Conservation (phyloP, 2,888 invertebrate genomes). For the Tenodera sinensis region DNA sequence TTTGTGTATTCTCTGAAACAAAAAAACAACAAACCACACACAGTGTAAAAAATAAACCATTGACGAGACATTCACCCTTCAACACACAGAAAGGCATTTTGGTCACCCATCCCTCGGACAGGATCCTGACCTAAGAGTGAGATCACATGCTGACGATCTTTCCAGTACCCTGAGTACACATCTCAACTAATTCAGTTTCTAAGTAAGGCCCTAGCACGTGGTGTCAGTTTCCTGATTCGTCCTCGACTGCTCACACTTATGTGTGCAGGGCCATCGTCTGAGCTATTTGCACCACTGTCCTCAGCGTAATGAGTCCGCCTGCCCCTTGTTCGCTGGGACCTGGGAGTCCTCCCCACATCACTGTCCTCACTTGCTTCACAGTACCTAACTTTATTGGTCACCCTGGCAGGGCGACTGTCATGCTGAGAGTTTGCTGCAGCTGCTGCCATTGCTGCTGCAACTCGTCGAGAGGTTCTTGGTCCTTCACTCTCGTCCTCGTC, state of each 20-base stretch:
- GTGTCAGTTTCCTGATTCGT: constrained; percentile 76
- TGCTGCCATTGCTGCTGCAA: neutral
- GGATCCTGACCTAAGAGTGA: neutral
- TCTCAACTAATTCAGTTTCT: neutral
- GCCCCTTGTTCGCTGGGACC: constrained; percentile 29
- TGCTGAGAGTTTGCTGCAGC: neutral
- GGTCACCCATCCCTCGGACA: neutral
- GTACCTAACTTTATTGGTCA: constrained; percentile 18
- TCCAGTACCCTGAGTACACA: neutral
- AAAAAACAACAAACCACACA: neutral
- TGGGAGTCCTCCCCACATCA: constrained; percentile 38
- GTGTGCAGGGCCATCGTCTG: constrained; percentile 27
- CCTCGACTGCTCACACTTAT: constrained; percentile 75
- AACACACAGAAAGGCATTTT: neutral
- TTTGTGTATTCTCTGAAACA: neutral
- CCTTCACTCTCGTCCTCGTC: neutral
- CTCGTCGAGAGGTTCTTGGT: neutral
- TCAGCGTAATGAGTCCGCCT: constrained; percentile 48
- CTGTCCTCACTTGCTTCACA: constrained; percentile 34
- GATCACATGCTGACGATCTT: neutral
- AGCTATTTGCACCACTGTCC: constrained; percentile 37
- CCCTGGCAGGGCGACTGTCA: constrained; percentile 42
- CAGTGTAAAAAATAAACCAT: neutral
- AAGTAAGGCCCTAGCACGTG: constrained; percentile 61
- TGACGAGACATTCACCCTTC: neutral